Evolutionary conservation across 2,113 vertebrate genomes (phyloP), one percentile per base, ranked within the genome.

Genomic region (Pluvianellus socialis): DNA sequence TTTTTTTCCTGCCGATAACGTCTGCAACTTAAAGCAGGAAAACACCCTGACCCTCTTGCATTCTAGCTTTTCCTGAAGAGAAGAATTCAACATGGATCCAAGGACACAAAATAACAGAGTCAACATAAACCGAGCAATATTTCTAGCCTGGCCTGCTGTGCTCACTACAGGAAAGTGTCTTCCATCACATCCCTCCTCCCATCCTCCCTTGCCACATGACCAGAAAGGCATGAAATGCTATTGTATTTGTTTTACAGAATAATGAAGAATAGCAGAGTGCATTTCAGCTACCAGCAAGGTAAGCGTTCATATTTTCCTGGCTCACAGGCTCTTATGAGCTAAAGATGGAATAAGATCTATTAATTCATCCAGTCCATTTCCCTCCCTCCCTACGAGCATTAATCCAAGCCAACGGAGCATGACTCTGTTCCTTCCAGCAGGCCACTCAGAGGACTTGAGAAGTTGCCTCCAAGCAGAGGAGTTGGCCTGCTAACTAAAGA

Each of bases 141-240:
- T 75, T 90, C 58, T 47, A 90, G 73, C 33, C 62, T 0, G 1
- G 68, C 35, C 85, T 53, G 44, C 62, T 82, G n/a, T 15, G 79
- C 32, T 87, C 58, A 61, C 35, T 42, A 28, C 30, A 62, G 52
- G 35, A 49, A 56, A 88, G 63, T 3, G 14, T 21, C 23, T 93
- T 75, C 76, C 30, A 77, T 33, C 65, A 21, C 47, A 30, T 59
- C 44, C 24, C 65, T 76, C 56, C 28, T 85, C 35, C 49, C 53
- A 52, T 26, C 55, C 49, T 76, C 40, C 56, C 47, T 72, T 3
- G 1, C 13, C 0, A 0, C 4, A 2, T 4, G 27, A 65, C 58
- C 63, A 83, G 26, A 82, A 62, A 49, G 49, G 58, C 42, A 38
- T 2, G 7, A 85, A 40, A 84, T 35, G 30, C 42, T 67, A 4